phyloP scores from a whole-genome alignment of 2,113 vertebrate species.

The Channa argus region DNA sequence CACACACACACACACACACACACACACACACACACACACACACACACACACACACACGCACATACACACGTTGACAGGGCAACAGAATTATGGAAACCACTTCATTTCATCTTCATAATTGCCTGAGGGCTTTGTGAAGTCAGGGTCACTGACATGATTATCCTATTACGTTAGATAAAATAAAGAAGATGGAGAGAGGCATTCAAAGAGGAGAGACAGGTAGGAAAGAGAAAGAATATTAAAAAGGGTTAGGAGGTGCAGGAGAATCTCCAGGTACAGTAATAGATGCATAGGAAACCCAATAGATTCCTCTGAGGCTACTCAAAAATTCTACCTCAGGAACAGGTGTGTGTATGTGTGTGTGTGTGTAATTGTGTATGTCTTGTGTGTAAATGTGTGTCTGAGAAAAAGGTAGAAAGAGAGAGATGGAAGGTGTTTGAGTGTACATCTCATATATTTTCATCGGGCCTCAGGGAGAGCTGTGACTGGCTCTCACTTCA shows the following conservation, averaged over 20 bases:
- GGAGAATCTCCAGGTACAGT: conserved; percentile 53
- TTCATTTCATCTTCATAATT: conserved; percentile 66
- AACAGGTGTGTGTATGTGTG: conserved; percentile 41
- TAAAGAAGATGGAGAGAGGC: conserved; percentile 51
- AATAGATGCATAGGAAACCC: conserved; percentile 49
- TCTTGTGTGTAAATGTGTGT: conserved; percentile 29
- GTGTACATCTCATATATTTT: conserved; percentile 74
- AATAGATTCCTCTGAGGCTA: conserved; percentile 59
- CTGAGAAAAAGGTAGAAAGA: conserved; percentile 8
- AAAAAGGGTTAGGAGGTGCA: conserved; percentile 41
- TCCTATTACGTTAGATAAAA: conserved; percentile 70
- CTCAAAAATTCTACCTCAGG: conserved; percentile 35
- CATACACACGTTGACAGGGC: conserved; percentile 38
- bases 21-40: conserved; percentile 7
- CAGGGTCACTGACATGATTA: conserved; percentile 75
- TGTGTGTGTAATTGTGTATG: not conserved
- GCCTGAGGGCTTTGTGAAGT: conserved; percentile 53
- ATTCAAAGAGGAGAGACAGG: conserved; percentile 2
- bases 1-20: conserved; percentile 7
- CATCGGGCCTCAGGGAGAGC: conserved; percentile 66
- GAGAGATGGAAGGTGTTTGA: conserved; percentile 61
- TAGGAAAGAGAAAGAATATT: conserved; percentile 38
- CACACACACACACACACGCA: conserved; percentile 10
- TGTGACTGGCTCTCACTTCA: conserved; percentile 35
- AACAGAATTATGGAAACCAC: conserved; percentile 65